These are phyloP conservation scores for Temnothorax unifasciatus DNA, from an alignment of 2,888 invertebrate species.

Conservation along the genomic window DNA sequence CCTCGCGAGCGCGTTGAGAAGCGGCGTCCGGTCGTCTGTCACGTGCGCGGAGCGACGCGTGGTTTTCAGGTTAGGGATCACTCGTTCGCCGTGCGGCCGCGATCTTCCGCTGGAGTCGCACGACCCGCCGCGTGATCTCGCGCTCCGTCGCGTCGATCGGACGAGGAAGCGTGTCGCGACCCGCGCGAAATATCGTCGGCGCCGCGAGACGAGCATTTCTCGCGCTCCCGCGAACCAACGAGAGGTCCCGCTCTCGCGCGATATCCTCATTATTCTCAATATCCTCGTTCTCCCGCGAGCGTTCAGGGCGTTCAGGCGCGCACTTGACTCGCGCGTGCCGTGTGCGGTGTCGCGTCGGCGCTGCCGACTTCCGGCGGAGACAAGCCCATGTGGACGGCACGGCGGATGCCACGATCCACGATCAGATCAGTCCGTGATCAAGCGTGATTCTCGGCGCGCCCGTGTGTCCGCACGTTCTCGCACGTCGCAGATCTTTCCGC, in stretches of 20 bases:
- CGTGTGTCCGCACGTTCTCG: conserved; percentile 39
- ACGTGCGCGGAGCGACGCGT: background rate
- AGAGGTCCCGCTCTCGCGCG: background rate
- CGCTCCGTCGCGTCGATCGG: background rate
- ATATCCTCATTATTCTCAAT: background rate
- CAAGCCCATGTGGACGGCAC: conserved; percentile 83
- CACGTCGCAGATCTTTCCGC: background rate
- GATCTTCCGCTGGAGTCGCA: conserved; percentile 71
- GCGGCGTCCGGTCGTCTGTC: background rate
- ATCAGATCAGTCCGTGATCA: conserved; percentile 62
- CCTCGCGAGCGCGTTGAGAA: background rate
- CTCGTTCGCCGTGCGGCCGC: conserved; percentile 50
- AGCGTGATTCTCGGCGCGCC: conserved; percentile 63
- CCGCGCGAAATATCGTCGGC: background rate
- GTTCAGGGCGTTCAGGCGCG: conserved; percentile 5
- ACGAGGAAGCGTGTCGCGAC: background rate
- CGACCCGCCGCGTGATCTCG: background rate
- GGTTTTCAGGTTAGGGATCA: conserved; percentile 67
- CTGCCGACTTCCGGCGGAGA: conserved; percentile 79
- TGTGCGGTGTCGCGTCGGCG: conserved; percentile 35
- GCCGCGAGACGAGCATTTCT: background rate
- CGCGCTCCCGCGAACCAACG: background rate
- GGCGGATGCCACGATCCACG: conserved; percentile 58
- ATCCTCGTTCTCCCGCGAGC: background rate
- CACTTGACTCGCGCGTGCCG: conserved; percentile 62